Evolutionary conservation across 2,888 invertebrate species (phyloP).

Genomic region (Colletes collaris): DNA sequence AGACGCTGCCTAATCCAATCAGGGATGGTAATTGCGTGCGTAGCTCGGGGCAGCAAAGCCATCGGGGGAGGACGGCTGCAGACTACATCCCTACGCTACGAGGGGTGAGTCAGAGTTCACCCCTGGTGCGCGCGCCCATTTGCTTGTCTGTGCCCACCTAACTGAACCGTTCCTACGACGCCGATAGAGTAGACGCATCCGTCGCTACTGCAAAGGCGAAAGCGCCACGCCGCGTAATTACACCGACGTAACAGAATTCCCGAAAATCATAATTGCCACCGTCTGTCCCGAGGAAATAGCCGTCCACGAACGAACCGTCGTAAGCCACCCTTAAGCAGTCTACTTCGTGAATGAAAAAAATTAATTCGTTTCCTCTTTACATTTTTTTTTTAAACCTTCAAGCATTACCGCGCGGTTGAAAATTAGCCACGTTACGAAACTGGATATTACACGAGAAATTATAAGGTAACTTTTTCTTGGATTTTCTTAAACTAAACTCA

Average conservation of each 20-base stretch:
- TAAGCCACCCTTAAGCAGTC: no score
- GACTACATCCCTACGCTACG: constrained; percentile 63
- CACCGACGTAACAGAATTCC: neutral
- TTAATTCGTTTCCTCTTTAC: no score
- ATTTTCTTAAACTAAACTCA: no score
- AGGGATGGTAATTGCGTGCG: constrained; percentile 81
- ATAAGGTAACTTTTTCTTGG: no score
- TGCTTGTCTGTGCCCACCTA: constrained; percentile 61
- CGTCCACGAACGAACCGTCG: no score
- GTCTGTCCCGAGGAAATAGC: neutral
- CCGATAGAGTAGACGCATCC: constrained; percentile 56
- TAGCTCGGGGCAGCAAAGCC: constrained; percentile 76
- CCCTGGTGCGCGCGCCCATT: constrained; percentile 62
- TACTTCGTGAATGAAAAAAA: no score
- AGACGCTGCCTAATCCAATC: constrained; percentile 80
- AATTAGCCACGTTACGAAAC: no score
- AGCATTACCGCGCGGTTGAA: no score
- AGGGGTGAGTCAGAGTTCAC: constrained; percentile 74
- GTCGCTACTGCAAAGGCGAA: constrained; percentile 26
- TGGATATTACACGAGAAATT: no score
- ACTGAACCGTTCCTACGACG: constrained; percentile 65
- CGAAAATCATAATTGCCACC: neutral
- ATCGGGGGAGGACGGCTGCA: constrained; percentile 66
- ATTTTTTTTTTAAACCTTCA: no score
- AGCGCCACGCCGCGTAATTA: constrained; percentile 11